These are phyloP conservation scores for Halichoeres trimaculatus DNA, from an alignment of 2,113 vertebrate species.

Conservation along the genomic window DNA sequence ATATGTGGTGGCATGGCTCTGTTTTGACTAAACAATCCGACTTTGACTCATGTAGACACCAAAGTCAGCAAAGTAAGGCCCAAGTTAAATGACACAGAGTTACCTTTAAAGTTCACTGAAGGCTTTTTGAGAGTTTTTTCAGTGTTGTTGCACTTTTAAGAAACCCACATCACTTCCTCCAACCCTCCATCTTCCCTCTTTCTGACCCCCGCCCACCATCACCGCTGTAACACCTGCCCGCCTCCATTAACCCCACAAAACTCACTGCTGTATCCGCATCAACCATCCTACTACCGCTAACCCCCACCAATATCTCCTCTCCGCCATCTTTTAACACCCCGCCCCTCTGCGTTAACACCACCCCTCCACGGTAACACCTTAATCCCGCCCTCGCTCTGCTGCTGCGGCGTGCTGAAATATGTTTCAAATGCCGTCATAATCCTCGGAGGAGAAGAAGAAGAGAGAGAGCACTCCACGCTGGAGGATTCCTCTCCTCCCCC, in stretches of 20 bases:
- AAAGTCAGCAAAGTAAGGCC: too few species aligned
- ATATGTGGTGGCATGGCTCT: too few species aligned
- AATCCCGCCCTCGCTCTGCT: slow-evolving; percentile 52
- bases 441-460: slow-evolving; percentile 57
- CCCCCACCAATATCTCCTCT: slow-evolving; percentile 15
- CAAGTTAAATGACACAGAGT: too few species aligned
- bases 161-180: background rate
- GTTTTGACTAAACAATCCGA: too few species aligned
- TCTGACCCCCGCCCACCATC: background rate
- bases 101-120: too few species aligned
- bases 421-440: slow-evolving; percentile 73
- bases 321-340: slow-evolving; percentile 67
- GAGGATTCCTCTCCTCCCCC: slow-evolving; percentile 56
- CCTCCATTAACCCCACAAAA: slow-evolving; percentile 43
- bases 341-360: slow-evolving; percentile 67
- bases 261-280: background rate
- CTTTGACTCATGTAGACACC: too few species aligned
- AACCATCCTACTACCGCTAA: slow-evolving; percentile 25
- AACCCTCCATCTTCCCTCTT: background rate
- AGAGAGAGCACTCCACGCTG: slow-evolving; percentile 63
- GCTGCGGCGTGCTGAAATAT: slow-evolving; percentile 50
- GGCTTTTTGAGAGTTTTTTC: too few species aligned
- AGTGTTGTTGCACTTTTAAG: too few species aligned
- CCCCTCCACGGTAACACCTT: slow-evolving; percentile 73
- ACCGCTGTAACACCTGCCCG: background rate